Percentiles rank a stretch among this genome's conserved stretches.
phyloP scores from a whole-genome alignment of 2,888 invertebrate genomes.

The Cordylochernes scorpioides region DNA sequence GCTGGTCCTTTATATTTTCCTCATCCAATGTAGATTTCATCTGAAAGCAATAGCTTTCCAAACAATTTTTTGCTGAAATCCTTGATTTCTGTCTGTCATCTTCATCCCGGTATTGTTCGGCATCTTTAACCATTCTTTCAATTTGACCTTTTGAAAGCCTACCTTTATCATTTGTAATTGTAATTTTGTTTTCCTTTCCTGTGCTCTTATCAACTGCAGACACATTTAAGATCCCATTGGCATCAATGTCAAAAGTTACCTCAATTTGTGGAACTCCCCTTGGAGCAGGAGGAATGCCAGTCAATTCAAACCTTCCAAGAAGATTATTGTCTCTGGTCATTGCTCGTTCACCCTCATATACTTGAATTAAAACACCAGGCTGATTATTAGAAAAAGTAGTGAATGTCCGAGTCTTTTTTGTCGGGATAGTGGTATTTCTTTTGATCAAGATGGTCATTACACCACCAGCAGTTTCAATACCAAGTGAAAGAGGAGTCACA shows the following conservation, averaged over 20 bases:
- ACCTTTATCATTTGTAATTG: slow-evolving; percentile 29
- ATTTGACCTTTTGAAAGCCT: slow-evolving; percentile 28
- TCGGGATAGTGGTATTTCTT: slow-evolving; percentile 87
- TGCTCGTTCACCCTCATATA: slow-evolving; percentile 24
- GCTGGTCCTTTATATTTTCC: slow-evolving; percentile 17
- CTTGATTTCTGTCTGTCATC: slow-evolving; percentile 27
- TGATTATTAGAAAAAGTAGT: slow-evolving; percentile 95
- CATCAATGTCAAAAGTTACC: slow-evolving; percentile 22
- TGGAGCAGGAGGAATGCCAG: slow-evolving; percentile 20
- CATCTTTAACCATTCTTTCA: slow-evolving; percentile 28
- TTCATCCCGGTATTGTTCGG: slow-evolving; percentile 27
- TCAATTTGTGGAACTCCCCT: slow-evolving; percentile 28
- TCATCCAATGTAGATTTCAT: slow-evolving; percentile 28
- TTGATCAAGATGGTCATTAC: slow-evolving; percentile 91
- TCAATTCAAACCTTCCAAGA: slow-evolving; percentile 22
- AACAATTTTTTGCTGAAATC: slow-evolving; percentile 47
- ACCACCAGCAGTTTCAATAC: slow-evolving; percentile 70
- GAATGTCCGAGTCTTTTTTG: slow-evolving; percentile 84
- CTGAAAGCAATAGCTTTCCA: slow-evolving; percentile 35
- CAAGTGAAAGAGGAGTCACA: slow-evolving; percentile 65
- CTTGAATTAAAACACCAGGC: slow-evolving; percentile 59
- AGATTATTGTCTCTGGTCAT: slow-evolving; percentile 25
- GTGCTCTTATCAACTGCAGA: slow-evolving; percentile 30
- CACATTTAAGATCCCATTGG: slow-evolving; percentile 23
- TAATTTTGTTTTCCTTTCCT: slow-evolving; percentile 24